Percentiles rank a stretch among this genome's conserved stretches.
Conservation (phyloP, 2,888 invertebrate genomes). For the Ernsta delagoae region DNA sequence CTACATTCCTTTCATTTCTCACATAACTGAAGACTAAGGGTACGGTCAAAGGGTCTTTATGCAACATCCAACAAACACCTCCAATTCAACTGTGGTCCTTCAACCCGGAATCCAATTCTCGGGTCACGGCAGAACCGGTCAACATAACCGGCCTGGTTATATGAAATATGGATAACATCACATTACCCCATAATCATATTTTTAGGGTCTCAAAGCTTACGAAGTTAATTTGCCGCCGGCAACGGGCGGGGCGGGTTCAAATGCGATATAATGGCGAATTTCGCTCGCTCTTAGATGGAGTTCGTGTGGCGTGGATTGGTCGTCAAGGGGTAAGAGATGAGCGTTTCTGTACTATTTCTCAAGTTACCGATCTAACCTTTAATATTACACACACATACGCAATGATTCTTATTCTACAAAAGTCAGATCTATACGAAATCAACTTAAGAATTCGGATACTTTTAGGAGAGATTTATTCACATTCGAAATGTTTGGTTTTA, state of each 20-base stretch:
- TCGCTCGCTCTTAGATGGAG: conserved; percentile 61
- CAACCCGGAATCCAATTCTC: conserved; percentile 17
- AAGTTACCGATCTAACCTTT: too few species aligned
- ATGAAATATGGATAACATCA: conserved; percentile 47
- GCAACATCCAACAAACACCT: conserved; percentile 18
- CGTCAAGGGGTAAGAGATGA: conserved; percentile 45
- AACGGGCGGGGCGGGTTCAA: conserved; percentile 55
- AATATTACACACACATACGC: too few species aligned
- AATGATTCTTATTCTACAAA: too few species aligned
- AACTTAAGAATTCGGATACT: too few species aligned
- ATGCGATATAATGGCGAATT: conserved; percentile 76
- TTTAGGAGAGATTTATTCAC: too few species aligned
- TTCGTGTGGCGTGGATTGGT: conserved; percentile 48
- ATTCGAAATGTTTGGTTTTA: too few species aligned
- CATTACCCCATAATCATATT: conserved; percentile 58
- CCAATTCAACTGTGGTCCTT: conserved; percentile 13
- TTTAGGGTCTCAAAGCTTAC: conserved; percentile 59
- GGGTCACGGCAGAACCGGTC: conserved; percentile 30
- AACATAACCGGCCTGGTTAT: conserved; percentile 11
- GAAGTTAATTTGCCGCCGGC: conserved; percentile 63
- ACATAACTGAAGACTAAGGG: not conserved
- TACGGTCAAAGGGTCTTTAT: conserved; percentile 1
- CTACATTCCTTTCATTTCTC: not conserved
- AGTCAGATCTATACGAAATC: too few species aligned
- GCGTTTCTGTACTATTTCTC: conserved; percentile 39